A percentile compares a stretch with the other conserved stretches of the same genome.
These are phyloP conservation scores for Folsomia manolachei DNA, from an alignment of 2,888 invertebrate species.

Conservation along the genomic window DNA sequence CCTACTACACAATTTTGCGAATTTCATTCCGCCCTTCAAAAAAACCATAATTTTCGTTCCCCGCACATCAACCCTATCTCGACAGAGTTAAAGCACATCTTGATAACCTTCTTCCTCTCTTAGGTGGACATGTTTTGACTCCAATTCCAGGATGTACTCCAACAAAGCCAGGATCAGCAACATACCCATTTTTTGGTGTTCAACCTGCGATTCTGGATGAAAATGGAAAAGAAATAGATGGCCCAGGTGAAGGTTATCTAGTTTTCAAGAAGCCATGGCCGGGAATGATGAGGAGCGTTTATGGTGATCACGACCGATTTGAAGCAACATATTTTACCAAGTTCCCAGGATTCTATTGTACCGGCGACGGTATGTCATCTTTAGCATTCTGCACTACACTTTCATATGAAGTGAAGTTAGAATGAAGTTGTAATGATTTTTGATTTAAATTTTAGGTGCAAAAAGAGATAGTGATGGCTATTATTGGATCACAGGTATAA, in stretches of 20 bases:
- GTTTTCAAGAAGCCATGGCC: conserved; percentile 97
- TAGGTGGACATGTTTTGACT: conserved; percentile 93
- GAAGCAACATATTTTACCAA: conserved; percentile 90
- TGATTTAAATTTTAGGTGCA: conserved; percentile 64
- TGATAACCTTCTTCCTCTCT: too few species aligned
- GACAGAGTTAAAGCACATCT: too few species aligned
- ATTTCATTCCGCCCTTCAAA: too few species aligned
- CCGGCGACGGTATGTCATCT: conserved; percentile 81
- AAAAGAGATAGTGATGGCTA: conserved; percentile 89
- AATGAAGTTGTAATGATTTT: not conserved
- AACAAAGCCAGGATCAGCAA: conserved; percentile 97
- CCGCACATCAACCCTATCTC: too few species aligned
- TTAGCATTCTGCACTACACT: not conserved
- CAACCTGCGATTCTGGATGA: conserved; percentile 83
- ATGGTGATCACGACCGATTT: conserved; percentile 83
- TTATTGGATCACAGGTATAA: conserved; percentile 92
- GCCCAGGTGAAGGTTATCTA: conserved; percentile 89
- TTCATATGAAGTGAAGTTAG: not conserved
- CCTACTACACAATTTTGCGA: too few species aligned
- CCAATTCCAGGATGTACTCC: conserved; percentile 93
- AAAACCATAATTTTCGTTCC: too few species aligned
- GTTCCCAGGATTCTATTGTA: conserved; percentile 95
- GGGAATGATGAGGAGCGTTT: conserved; percentile 93
- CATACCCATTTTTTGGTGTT: conserved; percentile 97
- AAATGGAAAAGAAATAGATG: conserved; percentile 77